phyloP scores from a whole-genome alignment of 2,113 vertebrate genomes.

The Engystomops pustulosus region DNA sequence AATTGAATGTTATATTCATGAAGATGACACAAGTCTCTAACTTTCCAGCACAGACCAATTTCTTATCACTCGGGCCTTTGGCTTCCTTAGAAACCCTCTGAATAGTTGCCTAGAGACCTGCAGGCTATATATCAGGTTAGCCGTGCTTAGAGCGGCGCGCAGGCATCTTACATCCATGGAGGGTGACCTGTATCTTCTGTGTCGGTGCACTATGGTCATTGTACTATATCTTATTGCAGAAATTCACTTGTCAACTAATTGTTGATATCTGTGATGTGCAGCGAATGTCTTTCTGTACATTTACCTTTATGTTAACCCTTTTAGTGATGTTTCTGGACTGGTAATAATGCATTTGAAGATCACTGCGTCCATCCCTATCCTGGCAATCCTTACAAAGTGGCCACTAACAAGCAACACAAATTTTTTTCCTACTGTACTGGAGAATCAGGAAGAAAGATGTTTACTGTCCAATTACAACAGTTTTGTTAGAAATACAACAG shows the following conservation, averaged over 20 bases:
- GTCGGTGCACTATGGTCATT: not conserved
- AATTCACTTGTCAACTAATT: not conserved
- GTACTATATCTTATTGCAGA: not conserved
- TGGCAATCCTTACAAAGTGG: too few species aligned
- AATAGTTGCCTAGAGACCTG: conserved; percentile 46
- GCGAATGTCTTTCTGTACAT: not conserved
- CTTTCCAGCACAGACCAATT: conserved; percentile 26
- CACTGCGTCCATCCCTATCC: not conserved
- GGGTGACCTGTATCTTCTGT: not conserved
- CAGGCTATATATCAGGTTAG: not conserved
- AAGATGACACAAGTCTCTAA: conserved; percentile 1
- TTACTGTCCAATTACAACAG: not conserved
- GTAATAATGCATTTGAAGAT: not conserved
- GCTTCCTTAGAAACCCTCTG: conserved; percentile 8
- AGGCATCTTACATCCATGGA: not conserved
- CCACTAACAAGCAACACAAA: too few species aligned
- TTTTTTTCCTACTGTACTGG: too few species aligned
- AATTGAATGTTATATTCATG: conserved; percentile 36
- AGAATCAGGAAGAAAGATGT: too few species aligned
- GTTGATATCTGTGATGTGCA: not conserved
- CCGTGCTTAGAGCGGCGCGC: not conserved
- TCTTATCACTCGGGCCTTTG: not conserved
- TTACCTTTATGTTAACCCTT: not conserved
- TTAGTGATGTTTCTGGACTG: not conserved
- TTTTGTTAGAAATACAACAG: too few species aligned